phyloP scores from a whole-genome alignment of 2,797 vertebrate species.

The Forpus xanthops region DNA sequence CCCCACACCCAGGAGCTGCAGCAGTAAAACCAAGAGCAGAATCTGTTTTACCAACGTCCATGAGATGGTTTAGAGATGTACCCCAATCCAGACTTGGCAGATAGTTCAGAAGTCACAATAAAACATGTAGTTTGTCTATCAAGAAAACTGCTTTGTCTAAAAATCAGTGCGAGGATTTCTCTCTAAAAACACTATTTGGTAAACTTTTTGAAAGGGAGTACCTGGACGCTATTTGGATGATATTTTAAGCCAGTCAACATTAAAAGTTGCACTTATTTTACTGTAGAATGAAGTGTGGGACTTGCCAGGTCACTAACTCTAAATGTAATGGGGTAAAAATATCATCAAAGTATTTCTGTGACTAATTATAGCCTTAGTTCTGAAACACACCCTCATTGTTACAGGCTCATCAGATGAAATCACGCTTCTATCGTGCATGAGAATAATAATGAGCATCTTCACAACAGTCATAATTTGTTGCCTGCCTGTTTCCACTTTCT shows the following conservation, averaged over 20 bases:
- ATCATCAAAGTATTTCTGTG: neutral
- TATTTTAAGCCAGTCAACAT: neutral
- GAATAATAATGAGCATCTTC: slow-evolving; percentile 33
- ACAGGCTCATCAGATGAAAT: neutral
- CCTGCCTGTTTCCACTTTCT: slow-evolving; percentile 52
- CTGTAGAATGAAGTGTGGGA: neutral
- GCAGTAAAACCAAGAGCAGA: neutral
- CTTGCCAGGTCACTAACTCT: neutral
- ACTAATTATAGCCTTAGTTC: neutral
- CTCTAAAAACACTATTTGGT: neutral
- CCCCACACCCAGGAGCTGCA: neutral
- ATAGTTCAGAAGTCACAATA: neutral
- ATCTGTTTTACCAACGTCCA: neutral
- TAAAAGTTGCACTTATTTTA: neutral
- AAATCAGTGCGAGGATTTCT: neutral
- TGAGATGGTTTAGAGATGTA: neutral
- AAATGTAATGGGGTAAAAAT: neutral
- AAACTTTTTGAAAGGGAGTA: neutral
- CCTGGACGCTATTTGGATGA: neutral
- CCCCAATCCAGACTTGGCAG: neutral
- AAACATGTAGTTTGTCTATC: neutral
- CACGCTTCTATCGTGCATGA: slow-evolving; percentile 18
- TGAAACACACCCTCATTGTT: neutral
- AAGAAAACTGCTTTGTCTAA: neutral
- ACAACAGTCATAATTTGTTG: slow-evolving; percentile 34